Evolutionary conservation across 2,888 invertebrate species (phyloP).

Genomic region (Callinectes sapidus): DNA sequence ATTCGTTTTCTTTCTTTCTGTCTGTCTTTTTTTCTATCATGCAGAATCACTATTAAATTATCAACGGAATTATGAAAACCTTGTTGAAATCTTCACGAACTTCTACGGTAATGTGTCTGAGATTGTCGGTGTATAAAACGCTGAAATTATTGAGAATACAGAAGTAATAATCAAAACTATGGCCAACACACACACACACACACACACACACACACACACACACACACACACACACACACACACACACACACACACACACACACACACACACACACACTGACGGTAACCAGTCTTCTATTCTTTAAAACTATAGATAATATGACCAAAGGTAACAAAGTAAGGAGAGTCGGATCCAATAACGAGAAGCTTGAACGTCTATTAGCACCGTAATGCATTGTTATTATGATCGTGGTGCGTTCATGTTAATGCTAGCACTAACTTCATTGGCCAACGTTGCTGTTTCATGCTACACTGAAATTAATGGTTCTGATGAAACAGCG

Average conservation of each 20-base stretch:
- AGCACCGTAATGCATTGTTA: not conserved
- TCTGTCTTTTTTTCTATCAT: too few species aligned
- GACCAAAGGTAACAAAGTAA: not conserved
- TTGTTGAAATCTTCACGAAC: not conserved
- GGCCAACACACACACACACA: not conserved
- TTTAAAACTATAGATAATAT: not conserved
- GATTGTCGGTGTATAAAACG: too few species aligned
- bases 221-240: conserved; percentile 25
- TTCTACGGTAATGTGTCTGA: too few species aligned
- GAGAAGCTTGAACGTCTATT: not conserved
- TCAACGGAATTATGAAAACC: too few species aligned
- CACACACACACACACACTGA: conserved; percentile 8
- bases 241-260: conserved; percentile 18
- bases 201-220: conserved; percentile 17
- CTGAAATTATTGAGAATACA: too few species aligned
- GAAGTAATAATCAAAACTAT: not conserved
- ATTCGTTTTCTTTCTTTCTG: too few species aligned
- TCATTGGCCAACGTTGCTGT: not conserved
- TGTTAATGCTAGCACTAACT: not conserved
- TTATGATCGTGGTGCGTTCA: not conserved
- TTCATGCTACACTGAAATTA: not conserved
- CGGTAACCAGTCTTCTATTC: not conserved
- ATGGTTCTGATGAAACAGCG: not conserved
- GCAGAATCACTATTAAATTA: too few species aligned
- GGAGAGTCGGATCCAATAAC: not conserved